Percentiles rank a stretch among this genome's conserved stretches.
These are phyloP conservation scores for Eurypyga helias DNA, from an alignment of 2,113 vertebrate genomes.

Conservation along the genomic window DNA sequence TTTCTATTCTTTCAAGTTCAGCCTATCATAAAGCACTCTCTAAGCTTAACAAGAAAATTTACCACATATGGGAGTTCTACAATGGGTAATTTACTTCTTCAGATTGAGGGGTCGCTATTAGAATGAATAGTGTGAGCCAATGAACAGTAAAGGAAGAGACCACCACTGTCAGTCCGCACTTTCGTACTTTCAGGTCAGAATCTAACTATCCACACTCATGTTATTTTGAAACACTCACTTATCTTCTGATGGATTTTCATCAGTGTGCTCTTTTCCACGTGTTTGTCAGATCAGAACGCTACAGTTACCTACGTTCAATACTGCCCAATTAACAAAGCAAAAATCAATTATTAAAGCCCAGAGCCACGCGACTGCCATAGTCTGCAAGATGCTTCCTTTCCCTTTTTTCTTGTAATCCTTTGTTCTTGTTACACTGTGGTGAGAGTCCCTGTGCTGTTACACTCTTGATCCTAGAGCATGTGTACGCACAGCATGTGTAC, in stretches of 20 bases:
- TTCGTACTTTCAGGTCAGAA: not conserved
- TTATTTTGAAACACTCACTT: not conserved
- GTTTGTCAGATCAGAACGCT: accelerated
- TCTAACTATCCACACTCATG: not conserved
- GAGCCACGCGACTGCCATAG: not conserved
- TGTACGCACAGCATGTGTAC: accelerated
- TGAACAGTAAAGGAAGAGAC: not conserved
- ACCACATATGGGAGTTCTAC: not conserved
- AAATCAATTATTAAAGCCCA: not conserved
- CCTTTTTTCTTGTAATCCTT: not conserved
- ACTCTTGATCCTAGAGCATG: accelerated
- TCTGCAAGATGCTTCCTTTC: not conserved
- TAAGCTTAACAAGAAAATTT: not conserved
- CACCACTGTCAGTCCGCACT: not conserved
- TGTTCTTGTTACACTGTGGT: not conserved
- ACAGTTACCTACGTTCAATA: not conserved
- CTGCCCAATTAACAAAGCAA: slow-evolving; percentile 6
- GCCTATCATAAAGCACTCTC: not conserved
- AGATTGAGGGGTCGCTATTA: not conserved
- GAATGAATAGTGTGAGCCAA: not conserved
- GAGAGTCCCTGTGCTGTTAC: not conserved
- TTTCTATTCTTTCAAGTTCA: not conserved
- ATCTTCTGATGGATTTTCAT: not conserved
- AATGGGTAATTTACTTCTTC: not conserved
- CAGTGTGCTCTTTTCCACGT: not conserved